Evolutionary conservation across 2,888 invertebrate species (phyloP), one percentile per base, ranked within the genome.

Genomic region (Fragum whitleyi): DNA sequence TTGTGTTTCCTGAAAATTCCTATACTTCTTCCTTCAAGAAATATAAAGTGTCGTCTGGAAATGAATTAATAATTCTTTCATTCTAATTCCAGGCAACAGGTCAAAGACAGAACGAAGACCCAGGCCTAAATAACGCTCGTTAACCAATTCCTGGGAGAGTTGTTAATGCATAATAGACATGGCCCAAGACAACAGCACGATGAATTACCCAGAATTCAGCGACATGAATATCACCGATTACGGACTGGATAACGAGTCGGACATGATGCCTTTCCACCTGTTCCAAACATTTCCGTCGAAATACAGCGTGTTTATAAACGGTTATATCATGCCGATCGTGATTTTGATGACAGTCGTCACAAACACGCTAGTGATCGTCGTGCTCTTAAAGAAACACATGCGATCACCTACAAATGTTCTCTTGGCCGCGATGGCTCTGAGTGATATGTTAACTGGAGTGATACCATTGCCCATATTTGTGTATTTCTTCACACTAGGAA

Each of bases 371-470:
- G 97, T 98, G 85, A 97, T 98, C 19, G 96, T 98, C 47, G 98
- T 98, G 0, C 95, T 98, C 42, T 96, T 97, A 77, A 97, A 97
- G 87, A 95, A 97, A 47, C 97, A 98, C 94, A 98, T 98, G 98
- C 94, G 97, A 36, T 97, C 97, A 0, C 97, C 98, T 0, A 98
- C 98, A 6, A 98, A 98, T 94, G 96, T 96, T n/a, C 97, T 98
- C 0, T 95, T 98, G 2, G 96, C 97, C 96, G 97, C 97, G n/a
- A 98, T 98, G 98, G 98, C 98, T 0, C 95, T 98, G 5, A 97
- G 97, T 88, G 98, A 98, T 94, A 97, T 98, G 96, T 96, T 98
- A 93, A 98, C 98, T 0, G 96, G 94, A 0, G 81, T 93, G 0
- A 90, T 91, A 75, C 93, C 94, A 5, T 83, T 93, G 23, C 94